Evolutionary conservation across 2,888 invertebrate species (phyloP).

Genomic region (Amiota mariae): DNA sequence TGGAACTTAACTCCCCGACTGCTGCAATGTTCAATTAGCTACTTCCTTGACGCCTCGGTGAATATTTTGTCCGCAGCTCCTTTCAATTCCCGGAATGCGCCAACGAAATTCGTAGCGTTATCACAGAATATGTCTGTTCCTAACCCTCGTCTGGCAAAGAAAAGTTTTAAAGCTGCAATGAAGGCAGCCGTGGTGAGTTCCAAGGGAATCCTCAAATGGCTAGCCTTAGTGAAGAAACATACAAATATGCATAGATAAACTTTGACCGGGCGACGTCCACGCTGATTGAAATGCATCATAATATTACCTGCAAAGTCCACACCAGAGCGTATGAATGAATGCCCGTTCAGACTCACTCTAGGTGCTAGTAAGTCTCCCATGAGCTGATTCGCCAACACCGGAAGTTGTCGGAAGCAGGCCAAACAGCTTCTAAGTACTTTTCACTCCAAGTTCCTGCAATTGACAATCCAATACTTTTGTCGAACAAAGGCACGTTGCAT

Average conservation of each 20-base stretch:
- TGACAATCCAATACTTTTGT: not conserved
- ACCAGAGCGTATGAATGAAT: not conserved
- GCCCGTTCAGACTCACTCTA: not conserved
- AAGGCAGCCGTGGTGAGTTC: not conserved
- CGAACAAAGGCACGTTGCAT: not conserved
- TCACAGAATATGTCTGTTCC: not conserved
- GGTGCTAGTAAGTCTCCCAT: not conserved
- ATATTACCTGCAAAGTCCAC: not conserved
- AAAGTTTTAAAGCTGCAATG: not conserved
- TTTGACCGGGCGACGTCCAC: no score
- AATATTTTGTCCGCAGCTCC: no score
- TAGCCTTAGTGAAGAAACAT: not conserved
- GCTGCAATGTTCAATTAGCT: no score
- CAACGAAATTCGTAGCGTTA: no score
- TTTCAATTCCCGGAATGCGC: no score
- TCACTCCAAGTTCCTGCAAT: no score
- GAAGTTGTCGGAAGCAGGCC: not conserved
- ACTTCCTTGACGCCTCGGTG: no score
- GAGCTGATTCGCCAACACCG: not conserved
- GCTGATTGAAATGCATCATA: no score
- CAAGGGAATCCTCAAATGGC: not conserved
- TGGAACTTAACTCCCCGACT: no score
- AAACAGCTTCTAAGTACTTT: no score
- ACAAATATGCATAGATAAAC: not conserved
- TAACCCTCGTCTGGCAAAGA: not conserved